These are phyloP conservation scores for Tribolium madens DNA, from an alignment of 1,140 invertebrate genomes.

Conservation along the genomic window DNA sequence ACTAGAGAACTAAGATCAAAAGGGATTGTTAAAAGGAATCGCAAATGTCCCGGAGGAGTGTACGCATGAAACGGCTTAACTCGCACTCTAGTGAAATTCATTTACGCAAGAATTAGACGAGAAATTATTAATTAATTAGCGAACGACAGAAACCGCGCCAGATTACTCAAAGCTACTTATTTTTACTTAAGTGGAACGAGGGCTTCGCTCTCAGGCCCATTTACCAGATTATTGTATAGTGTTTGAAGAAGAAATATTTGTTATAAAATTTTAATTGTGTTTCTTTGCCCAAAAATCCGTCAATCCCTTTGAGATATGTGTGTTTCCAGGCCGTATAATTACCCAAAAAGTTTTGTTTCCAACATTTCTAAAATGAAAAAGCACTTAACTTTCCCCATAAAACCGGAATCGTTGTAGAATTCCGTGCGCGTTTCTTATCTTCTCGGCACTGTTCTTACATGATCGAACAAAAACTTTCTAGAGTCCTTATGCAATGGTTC, in stretches of 20 bases:
- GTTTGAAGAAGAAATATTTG: no score
- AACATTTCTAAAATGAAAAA: conserved; percentile 33
- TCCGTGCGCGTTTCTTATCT: conserved; percentile 38
- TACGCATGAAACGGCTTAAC: conserved; percentile 7
- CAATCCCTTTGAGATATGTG: no score
- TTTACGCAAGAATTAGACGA: background rate
- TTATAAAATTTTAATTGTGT: no score
- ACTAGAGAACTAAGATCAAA: conserved; percentile 10
- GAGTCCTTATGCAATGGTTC: background rate
- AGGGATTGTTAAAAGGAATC: conserved; percentile 19
- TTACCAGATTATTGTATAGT: no score
- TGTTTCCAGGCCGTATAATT: background rate
- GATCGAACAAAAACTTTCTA: conserved; percentile 42
- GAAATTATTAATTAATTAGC: conserved; percentile 20
- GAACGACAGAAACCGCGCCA: background rate
- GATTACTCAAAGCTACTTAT: background rate
- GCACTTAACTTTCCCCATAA: conserved; percentile 38
- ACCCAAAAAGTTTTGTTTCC: background rate
- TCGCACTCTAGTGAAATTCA: conserved; percentile 3
- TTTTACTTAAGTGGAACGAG: background rate
- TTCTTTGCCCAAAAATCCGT: no score
- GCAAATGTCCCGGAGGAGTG: conserved; percentile 13
- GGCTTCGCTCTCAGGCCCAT: no score
- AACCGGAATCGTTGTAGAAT: conserved; percentile 16
- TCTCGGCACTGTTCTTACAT: conserved; percentile 37